These are phyloP conservation scores for Drosophila bifasciata DNA, from an alignment of 1,140 invertebrate genomes.

Conservation along the genomic window DNA sequence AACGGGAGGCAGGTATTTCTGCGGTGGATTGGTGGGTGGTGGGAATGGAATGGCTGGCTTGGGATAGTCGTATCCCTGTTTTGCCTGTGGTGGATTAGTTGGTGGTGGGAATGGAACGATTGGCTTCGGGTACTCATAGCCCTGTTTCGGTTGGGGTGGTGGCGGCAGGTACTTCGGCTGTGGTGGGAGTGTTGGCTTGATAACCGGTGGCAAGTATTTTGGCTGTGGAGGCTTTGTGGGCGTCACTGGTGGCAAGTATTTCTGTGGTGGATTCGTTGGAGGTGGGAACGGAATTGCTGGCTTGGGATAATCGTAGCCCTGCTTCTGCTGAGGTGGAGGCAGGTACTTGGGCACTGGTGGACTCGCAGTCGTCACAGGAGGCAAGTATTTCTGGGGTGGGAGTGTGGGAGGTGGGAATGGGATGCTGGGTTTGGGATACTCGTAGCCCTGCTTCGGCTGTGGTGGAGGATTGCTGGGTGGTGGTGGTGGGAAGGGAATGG, in stretches of 20 bases:
- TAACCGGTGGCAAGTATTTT: conserved; percentile 18
- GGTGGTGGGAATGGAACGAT: conserved; percentile 33
- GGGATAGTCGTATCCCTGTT: conserved; percentile 59
- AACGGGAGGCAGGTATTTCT: conserved; percentile 59
- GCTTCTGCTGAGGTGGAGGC: conserved; percentile 34
- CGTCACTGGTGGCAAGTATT: conserved; percentile 52
- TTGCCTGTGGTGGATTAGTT: conserved; percentile 26
- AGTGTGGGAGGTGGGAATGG: conserved; percentile 51
- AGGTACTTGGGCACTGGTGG: too few species aligned
- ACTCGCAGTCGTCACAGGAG: neutral
- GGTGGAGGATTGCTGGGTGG: conserved; percentile 18
- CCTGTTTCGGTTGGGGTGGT: conserved; percentile 10
- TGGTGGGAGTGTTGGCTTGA: conserved; percentile 9
- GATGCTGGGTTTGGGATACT: conserved; percentile 60
- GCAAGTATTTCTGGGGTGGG: conserved; percentile 24
- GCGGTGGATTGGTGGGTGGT: conserved; percentile 44
- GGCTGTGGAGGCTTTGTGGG: conserved; percentile 15
- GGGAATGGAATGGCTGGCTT: conserved; percentile 63
- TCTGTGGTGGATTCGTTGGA: conserved; percentile 40
- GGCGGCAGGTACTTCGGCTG: conserved; percentile 40
- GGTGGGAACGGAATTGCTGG: conserved; percentile 56
- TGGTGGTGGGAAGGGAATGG: conserved; percentile 47
- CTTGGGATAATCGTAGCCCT: conserved; percentile 60
- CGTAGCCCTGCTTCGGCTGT: conserved; percentile 46
- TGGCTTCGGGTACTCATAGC: conserved; percentile 51